Base-by-base conservation (phyloP, 2,797 vertebrate genomes). In the Telmatherina bonti region DNA sequence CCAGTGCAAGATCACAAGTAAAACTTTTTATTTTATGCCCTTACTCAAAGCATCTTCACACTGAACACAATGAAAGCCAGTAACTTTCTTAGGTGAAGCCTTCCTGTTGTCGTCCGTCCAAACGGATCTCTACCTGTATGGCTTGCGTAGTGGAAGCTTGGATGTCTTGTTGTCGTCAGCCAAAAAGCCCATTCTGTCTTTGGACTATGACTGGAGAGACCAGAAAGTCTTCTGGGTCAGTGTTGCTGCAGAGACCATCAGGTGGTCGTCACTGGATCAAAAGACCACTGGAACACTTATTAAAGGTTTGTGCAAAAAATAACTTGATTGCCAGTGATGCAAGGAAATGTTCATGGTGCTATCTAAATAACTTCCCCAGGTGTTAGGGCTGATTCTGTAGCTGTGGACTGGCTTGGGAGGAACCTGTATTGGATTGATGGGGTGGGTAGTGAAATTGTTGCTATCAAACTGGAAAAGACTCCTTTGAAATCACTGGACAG, bases 401-500 rank as follows among this genome's bases (percentile, higher is more conserved):
- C 94, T 0, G 94, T 97, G 54, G 96, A 98, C 87, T 99, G 97
- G 96, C 86, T 97, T 0, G 97, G 95, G 10, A 95, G 95, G 70
- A 97, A 96, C 83, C 85, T 99, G 72, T 98, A 99, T 85, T 98
- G 97, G 97, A 95, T 93, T 0, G 96, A 98, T 70, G 91, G 95
- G 0, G 87, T 81, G 29, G 94, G 91, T 51, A 93, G 95, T 56
- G 91, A 93, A 75, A 96, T 98, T 74, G 85, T 95, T 72, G 96
- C 95, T 2, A 86, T 94, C 61, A 87, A 69, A 12, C 65, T 98
- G 72, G 83, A 86, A 13, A 56, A 82, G 52, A 31, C 77, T 26
- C 83, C 92, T 61, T 77, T 80, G 52, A 91, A 88, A n/a, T 81
- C 81, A 16, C 74, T 77, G 5, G 93, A 95, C 66, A 90, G 93